Conservation (phyloP, 2,113 vertebrate genomes). For the Chaetodon auriga region DNA sequence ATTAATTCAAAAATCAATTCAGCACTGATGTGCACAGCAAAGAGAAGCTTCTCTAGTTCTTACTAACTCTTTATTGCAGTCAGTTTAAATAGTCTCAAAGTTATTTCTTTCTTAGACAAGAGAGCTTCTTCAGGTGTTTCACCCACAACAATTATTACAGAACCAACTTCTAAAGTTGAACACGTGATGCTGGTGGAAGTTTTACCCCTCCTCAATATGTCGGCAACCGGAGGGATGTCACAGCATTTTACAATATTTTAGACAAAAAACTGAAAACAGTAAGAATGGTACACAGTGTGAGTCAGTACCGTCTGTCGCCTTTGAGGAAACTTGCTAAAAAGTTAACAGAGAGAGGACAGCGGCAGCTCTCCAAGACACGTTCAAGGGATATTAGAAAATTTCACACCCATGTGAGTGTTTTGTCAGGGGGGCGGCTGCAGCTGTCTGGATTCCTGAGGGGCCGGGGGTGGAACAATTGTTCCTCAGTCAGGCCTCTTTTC, state of each 20-base stretch:
- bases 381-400: constrained; percentile 40
- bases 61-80: constrained; percentile 61
- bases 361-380: constrained; percentile 32
- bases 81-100: constrained; percentile 54
- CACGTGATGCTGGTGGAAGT: constrained; percentile 37
- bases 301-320: constrained; percentile 19
- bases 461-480: constrained; percentile 35
- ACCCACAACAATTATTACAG: constrained; percentile 25
- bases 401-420: constrained; percentile 75
- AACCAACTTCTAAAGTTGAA: constrained; percentile 74
- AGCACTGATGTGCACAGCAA: neutral
- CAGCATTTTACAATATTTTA: constrained; percentile 44
- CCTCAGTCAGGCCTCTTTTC: constrained; percentile 43
- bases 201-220: neutral
- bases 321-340: constrained; percentile 6
- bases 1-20: neutral
- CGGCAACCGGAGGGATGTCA: constrained; percentile 19
- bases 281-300: neutral
- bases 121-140: constrained; percentile 32
- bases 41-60: constrained; percentile 12
- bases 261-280: constrained; percentile 9
- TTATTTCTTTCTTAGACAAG: constrained; percentile 39
- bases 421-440: constrained; percentile 65
- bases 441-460: constrained; percentile 72
- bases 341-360: constrained; percentile 15